Evolutionary conservation across 2,113 vertebrate genomes (phyloP), one percentile per base, ranked within the genome.

Genomic region (Dascyllus trimaculatus): DNA sequence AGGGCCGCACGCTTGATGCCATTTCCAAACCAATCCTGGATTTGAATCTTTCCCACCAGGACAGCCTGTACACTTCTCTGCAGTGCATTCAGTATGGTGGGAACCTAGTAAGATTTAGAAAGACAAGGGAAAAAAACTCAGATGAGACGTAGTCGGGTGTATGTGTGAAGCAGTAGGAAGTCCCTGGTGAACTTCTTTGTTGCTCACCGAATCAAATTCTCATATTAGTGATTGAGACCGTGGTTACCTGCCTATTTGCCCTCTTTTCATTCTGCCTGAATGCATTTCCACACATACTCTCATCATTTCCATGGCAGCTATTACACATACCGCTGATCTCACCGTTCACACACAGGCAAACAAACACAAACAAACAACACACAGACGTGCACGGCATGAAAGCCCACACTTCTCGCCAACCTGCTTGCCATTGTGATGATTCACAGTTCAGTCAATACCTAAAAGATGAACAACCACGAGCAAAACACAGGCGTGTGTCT

Each of bases 21-120:
- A 76, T 97, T 99, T 78, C 97, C 97, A 86, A 99, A 99, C 98
- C 98, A 99, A 86, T 99, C 98, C 87, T 99, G 98, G 92, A 99
- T 99, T 92, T 99, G 98, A 82, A 99, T 97, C 93, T 99, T 99
- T 59, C 98, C 98, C 78, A 99, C 98, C 80, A 99, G 93, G 80
- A 99, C 98, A 4, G 98, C 98, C 88, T 99, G 98, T 3, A 99
- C 98, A 57, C 98, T 99, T 88, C 98, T 95, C 88, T 99, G 98
- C 52, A 99, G 95, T 3, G 98, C 97, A 21, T 97, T 99, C 80
- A 99, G 93, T 85, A 99, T 99, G 64, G 95, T 97, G 93, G 98
- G 98, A 90, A 99, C 98, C 98, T 99, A 90, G 58, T 69, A 75
- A 57, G 69, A 91, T 61, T 21, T 10, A 61, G 29, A 4, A 52